Percentiles rank a stretch among this genome's conserved stretches.
Conservation (phyloP, 1,140 invertebrate species). For the Drosophila parvula region DNA sequence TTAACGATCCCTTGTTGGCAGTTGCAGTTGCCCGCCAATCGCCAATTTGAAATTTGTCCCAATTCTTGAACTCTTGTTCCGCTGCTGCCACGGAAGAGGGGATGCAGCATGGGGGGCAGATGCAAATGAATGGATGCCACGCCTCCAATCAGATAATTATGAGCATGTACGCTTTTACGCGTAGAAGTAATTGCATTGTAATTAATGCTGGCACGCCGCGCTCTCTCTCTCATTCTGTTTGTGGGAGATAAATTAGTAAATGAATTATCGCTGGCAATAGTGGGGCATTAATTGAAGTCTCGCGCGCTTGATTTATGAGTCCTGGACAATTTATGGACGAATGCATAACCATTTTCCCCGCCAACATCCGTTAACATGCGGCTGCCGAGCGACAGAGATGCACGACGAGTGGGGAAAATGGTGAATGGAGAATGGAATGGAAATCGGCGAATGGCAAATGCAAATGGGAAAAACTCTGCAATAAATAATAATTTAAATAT, state of each 20-base stretch:
- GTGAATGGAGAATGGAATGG: conserved; percentile 31
- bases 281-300: conserved; percentile 80
- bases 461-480: conserved; percentile 66
- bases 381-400: conserved; percentile 8
- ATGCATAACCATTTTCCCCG: conserved; percentile 63
- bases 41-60: conserved; percentile 18
- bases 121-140: conserved; percentile 61
- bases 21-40: background rate
- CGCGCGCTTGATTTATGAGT: conserved; percentile 71
- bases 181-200: conserved; percentile 78
- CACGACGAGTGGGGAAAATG: conserved; percentile 16
- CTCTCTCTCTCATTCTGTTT: conserved; percentile 33
- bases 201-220: conserved; percentile 66
- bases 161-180: conserved; percentile 38
- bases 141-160: conserved; percentile 66
- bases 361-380: conserved; percentile 56
- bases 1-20: background rate
- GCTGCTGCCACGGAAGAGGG: background rate
- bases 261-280: conserved; percentile 77
- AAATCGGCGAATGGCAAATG: conserved; percentile 36
- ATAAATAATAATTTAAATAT: conserved; percentile 82
- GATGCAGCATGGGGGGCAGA: conserved; percentile 22
- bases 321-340: conserved; percentile 60
- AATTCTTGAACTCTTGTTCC: conserved; percentile 7
- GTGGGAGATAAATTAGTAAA: conserved; percentile 78